A percentile compares a stretch with the other conserved stretches of the same genome.
These are phyloP conservation scores for Percopsis omiscomaycus DNA, from an alignment of 2,797 vertebrate genomes.

Conservation along the genomic window DNA sequence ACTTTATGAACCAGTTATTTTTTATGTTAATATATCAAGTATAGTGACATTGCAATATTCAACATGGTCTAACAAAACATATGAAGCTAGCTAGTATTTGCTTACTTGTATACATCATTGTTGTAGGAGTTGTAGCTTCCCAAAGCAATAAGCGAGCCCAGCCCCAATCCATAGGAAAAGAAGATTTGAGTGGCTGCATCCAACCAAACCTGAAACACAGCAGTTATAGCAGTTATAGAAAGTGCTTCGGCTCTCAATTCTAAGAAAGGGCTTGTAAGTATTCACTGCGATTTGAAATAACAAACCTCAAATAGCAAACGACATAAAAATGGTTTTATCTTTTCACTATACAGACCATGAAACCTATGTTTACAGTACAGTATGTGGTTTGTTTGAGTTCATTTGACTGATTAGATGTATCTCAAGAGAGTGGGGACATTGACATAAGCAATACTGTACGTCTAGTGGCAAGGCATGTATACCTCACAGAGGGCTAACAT, in stretches of 20 bases:
- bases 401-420: too few species aligned
- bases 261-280: not conserved
- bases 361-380: too few species aligned
- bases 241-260: not conserved
- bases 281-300: not conserved
- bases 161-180: slow-evolving; percentile 89
- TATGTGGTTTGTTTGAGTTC: too few species aligned
- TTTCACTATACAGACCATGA: too few species aligned
- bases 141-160: slow-evolving; percentile 89
- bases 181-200: slow-evolving; percentile 94
- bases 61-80: not conserved
- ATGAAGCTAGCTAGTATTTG: not conserved
- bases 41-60: not conserved
- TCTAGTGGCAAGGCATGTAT: not conserved
- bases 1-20: too few species aligned
- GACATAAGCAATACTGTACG: too few species aligned
- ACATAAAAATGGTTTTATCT: too few species aligned
- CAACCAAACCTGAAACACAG: slow-evolving; percentile 84
- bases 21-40: not conserved
- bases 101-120: slow-evolving; percentile 86
- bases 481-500: too few species aligned
- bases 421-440: too few species aligned
- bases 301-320: too few species aligned
- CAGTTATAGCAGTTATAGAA: not conserved
- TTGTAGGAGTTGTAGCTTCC: slow-evolving; percentile 90